Conservation (phyloP, 2,113 vertebrate species). For the Eublepharis macularius region DNA sequence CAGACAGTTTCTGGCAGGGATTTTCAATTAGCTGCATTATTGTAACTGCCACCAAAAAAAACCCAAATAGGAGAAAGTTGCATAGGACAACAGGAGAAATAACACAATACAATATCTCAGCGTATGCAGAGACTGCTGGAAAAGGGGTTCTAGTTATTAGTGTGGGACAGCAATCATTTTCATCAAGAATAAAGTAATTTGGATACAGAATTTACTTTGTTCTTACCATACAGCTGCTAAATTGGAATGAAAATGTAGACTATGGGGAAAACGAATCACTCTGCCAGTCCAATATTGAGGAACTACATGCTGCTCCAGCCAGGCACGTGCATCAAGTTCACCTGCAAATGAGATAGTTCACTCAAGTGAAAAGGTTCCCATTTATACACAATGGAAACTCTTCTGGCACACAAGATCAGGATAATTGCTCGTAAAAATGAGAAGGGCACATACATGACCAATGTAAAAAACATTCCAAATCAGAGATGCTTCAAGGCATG, state of each 20-base stretch:
- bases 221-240: slow-evolving; percentile 92
- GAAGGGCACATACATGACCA: too few relatives aligned
- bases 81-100: background rate
- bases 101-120: background rate
- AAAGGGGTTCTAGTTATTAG: background rate
- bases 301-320: slow-evolving; percentile 92
- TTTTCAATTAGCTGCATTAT: background rate
- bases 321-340: slow-evolving; percentile 85
- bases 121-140: background rate
- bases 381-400: slow-evolving; percentile 22
- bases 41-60: background rate
- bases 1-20: background rate
- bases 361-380: background rate
- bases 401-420: background rate
- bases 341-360: slow-evolving; percentile 61
- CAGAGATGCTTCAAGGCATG: background rate
- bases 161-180: background rate
- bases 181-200: background rate
- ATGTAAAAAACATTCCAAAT: background rate
- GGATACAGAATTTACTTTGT: background rate
- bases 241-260: slow-evolving; percentile 94
- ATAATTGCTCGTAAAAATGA: too few relatives aligned
- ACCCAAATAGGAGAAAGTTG: background rate
- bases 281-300: slow-evolving; percentile 90
- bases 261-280: slow-evolving; percentile 85